Conservation (phyloP, 2,888 invertebrate genomes). For the Apamea sordens region DNA sequence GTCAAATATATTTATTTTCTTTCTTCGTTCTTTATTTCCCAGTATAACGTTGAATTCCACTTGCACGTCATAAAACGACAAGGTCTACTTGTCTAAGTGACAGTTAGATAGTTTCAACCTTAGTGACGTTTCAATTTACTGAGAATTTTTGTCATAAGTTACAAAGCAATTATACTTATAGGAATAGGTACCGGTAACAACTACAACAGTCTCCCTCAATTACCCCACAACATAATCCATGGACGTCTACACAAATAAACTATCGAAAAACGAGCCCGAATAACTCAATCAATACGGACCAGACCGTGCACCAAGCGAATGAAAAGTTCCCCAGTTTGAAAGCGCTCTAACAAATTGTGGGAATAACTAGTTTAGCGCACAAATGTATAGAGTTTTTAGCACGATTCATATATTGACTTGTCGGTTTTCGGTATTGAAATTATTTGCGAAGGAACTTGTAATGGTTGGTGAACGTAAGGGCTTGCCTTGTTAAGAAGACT, state of each 20-base stretch:
- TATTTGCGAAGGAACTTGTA: neutral
- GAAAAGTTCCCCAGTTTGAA: slow-evolving; percentile 51
- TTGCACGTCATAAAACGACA: neutral
- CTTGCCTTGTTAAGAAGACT: neutral
- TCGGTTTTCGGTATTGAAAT: slow-evolving; percentile 18
- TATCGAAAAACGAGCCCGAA: slow-evolving; percentile 9
- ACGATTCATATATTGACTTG: slow-evolving; percentile 28
- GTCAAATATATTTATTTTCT: no score
- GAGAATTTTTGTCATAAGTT: neutral
- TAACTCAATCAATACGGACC: slow-evolving; percentile 50
- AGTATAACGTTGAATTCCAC: no score
- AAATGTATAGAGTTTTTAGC: slow-evolving; percentile 49
- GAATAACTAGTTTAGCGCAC: slow-evolving; percentile 50
- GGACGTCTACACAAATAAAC: neutral
- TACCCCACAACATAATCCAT: neutral
- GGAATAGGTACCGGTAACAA: neutral
- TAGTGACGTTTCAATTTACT: neutral
- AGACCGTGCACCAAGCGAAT: slow-evolving; percentile 35
- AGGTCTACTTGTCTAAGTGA: neutral
- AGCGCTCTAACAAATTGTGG: slow-evolving; percentile 55
- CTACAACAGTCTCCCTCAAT: neutral
- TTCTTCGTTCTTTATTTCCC: no score
- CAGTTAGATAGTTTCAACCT: neutral
- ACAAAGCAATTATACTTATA: neutral
- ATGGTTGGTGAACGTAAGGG: neutral